Base-by-base conservation (phyloP, 2,113 vertebrate species). In the Pao palembangensis region DNA sequence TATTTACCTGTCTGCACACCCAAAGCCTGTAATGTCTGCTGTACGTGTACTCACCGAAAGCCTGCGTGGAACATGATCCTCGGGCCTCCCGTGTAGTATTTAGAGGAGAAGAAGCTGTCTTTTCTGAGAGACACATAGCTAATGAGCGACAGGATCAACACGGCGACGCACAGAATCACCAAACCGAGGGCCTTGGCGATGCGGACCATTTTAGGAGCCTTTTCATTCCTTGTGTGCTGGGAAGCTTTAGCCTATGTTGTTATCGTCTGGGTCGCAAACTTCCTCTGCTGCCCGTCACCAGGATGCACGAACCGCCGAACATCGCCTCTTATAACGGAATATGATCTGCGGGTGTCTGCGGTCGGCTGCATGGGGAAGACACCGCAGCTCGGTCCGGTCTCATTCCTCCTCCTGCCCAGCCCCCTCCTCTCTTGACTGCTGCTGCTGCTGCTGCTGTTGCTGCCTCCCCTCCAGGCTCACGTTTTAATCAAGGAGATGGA, bases 101-200 rank as follows among this genome's bases (percentile, higher is more conserved):
- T 94, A 43, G 93, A 91, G 79, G 89, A 79, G 90, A 96, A 95
- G 90, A 96, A 92, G 83, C 94, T 96, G 86, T 96, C 95, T 87
- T 93, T 98, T 80, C 94, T 92, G 71, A 96, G 92, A 44, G 96
- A 98, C 34, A 98, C 96, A 83, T 98, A 98, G 90, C 95, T 97
- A 91, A 98, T 96, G 82, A 98, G 92, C 55, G 95, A 98, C 69
- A 98, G 79, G 55, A 98, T 94, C 84, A 98, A 91, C 82, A 98
- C 88, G 41, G 94, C 95, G 52, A 98, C 92, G 89, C 94, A 94
- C 77, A 98, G 92, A 85, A 98, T 96, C 55, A 97, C 86, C 88
- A 98, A 88, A 76, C 95, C 95, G 87, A 98, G 88, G 79, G 94
- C 95, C 83, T 94, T 96, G 71, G 92, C 93, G 85, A 96, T 93